These are phyloP conservation scores for Drosophila setifemur DNA, from an alignment of 1,140 invertebrate genomes.

Conservation along the genomic window DNA sequence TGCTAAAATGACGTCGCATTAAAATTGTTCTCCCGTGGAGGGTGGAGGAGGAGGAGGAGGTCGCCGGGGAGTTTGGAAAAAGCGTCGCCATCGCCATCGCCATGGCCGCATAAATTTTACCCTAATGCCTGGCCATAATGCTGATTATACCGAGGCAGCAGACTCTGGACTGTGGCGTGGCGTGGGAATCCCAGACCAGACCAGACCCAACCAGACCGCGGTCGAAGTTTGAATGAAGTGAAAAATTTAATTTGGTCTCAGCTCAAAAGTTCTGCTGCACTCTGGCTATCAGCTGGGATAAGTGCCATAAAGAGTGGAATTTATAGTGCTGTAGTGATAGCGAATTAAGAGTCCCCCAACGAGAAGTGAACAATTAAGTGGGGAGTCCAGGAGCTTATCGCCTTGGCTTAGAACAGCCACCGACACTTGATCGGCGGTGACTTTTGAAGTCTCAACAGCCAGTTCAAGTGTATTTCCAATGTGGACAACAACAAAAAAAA, in stretches of 20 bases:
- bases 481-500: not conserved
- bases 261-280: constrained; percentile 33
- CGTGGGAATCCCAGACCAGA: not conserved
- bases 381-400: constrained; percentile 23
- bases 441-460: constrained; percentile 18
- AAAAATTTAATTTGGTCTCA: constrained; percentile 56
- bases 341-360: constrained; percentile 26
- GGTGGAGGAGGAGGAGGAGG: too few relatives aligned
- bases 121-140: constrained; percentile 67
- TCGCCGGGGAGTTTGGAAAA: too few relatives aligned
- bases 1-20: constrained; percentile 59
- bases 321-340: constrained; percentile 43
- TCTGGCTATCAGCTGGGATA: constrained; percentile 26
- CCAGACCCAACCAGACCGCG: not conserved
- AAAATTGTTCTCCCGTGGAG: constrained; percentile 28
- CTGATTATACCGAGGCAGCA: constrained; percentile 50
- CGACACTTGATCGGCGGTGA: constrained; percentile 21
- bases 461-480: constrained; percentile 2
- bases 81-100: constrained; percentile 29
- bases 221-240: constrained; percentile 46
- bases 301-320: constrained; percentile 46
- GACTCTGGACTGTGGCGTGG: not conserved
- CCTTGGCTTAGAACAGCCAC: constrained; percentile 3
- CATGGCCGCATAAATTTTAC: constrained; percentile 59
- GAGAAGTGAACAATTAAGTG: constrained; percentile 34